Conservation (phyloP, 2,113 vertebrate genomes). For the Macrotus californicus region DNA sequence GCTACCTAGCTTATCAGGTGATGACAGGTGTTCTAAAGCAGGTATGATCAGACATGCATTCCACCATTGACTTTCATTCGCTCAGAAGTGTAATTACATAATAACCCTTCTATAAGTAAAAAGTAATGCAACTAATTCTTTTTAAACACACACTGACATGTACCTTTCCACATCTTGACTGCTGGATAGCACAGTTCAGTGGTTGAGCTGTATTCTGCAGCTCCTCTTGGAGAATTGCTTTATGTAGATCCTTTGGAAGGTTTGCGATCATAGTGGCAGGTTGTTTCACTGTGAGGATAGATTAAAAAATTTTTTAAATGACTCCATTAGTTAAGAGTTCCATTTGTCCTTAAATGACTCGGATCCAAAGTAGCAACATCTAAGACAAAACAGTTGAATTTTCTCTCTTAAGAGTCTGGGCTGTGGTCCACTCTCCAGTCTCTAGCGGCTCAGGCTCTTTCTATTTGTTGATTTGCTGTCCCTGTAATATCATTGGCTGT, state of each 20-base stretch:
- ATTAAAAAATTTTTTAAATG: not conserved
- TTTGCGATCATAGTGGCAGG: not conserved
- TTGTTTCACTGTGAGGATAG: not conserved
- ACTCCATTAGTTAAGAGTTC: not conserved
- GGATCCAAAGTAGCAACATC: not conserved
- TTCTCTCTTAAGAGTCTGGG: not conserved
- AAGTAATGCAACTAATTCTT: not conserved
- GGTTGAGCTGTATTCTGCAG: not conserved
- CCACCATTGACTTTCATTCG: not conserved
- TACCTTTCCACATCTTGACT: not conserved
- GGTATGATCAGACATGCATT: not conserved
- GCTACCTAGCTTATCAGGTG: not conserved
- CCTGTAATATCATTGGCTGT: not conserved
- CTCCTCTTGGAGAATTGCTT: not conserved
- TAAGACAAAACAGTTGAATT: not conserved
- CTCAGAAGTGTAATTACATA: not conserved
- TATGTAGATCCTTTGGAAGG: not conserved
- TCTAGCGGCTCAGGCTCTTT: not conserved
- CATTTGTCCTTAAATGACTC: not conserved
- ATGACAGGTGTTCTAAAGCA: not conserved
- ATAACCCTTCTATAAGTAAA: not conserved
- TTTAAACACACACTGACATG: not conserved
- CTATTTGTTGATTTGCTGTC: not conserved
- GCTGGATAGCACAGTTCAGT: not conserved
- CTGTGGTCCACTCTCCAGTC: not conserved